Evolutionary conservation across 2,797 vertebrate species (phyloP), one percentile per base, ranked within the genome.

Genomic region (Sebastes reedi): DNA sequence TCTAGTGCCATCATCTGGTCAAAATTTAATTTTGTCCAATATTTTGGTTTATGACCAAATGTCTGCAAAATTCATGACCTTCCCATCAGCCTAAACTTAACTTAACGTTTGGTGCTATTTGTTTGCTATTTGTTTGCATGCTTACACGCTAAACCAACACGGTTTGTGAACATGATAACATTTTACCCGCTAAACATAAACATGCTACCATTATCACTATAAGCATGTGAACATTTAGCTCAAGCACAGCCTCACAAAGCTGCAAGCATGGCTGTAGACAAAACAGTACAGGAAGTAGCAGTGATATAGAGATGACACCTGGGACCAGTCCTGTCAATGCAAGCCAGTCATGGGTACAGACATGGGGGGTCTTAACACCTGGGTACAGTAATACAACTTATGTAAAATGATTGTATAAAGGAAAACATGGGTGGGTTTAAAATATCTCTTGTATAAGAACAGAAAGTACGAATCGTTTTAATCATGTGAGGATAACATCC

Each of bases 401-500:
- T 8, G 11, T 42, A 32, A 30, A 14, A 25, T 80, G 27, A 67
- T 11, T 75, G 50, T 22, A 54, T 62, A 18, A 27, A 25, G 64
- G 14, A 12, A 27, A 72, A 65, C 32, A 25, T 30, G 24, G 22
- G 20, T 77, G 52, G 32, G 46, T 59, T 25, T 66, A 34, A 72
- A 71, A 69, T 78, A 68, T 24, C 22, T 50, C 56, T 74, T 81
- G 58, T 68, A 46, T 79, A 61, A 78, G 65, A 88, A 50, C 13
- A 27, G 36, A 64, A 4, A 22, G n/a, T 36, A 46, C 71, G 75
- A 83, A 75, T 87, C 76, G 82, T 86, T 83, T 62, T 92, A 92
- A 94, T 95, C 85, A 11, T 65, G 46, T 75, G 71, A 78, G 74
- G 87, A 88, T 87, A 82, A 88, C 87, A 79, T 87, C 84, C 84